A percentile compares a stretch with the other conserved stretches of the same genome.
phyloP scores from a whole-genome alignment of 1,140 invertebrate species.

The Ylistrum balloti region DNA sequence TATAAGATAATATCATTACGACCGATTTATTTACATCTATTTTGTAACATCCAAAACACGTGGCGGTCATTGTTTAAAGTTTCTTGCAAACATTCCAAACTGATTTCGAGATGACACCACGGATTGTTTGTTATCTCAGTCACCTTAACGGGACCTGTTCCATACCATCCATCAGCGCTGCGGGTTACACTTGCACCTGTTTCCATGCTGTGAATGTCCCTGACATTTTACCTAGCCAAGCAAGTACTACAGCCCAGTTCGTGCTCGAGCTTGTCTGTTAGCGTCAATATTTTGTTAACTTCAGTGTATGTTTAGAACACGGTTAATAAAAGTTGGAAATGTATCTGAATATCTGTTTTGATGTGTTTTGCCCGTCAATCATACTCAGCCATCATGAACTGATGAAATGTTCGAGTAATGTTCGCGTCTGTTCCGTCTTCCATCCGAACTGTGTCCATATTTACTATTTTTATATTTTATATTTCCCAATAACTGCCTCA shows the following conservation, averaged over 20 bases:
- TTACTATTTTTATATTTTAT: too few species aligned
- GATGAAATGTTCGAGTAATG: neutral
- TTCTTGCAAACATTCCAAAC: neutral
- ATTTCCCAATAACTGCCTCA: too few species aligned
- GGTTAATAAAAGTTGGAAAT: too few species aligned
- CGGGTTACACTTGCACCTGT: neutral
- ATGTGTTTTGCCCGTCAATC: too few species aligned
- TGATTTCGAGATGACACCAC: neutral
- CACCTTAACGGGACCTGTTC: neutral
- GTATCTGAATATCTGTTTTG: too few species aligned
- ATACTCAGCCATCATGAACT: too few species aligned
- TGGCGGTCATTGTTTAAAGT: neutral
- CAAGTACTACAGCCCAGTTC: neutral
- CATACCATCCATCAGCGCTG: neutral
- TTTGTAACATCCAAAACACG: neutral
- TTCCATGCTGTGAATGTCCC: neutral
- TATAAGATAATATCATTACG: neutral
- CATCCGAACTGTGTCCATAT: too few species aligned
- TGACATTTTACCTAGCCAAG: neutral
- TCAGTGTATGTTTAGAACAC: too few species aligned
- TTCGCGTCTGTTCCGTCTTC: neutral
- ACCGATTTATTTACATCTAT: neutral
- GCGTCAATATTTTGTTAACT: too few species aligned
- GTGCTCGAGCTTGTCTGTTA: too few species aligned
- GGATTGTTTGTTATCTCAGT: neutral